Percentiles rank a stretch among this genome's conserved stretches.
phyloP scores from a whole-genome alignment of 2,113 vertebrate species.

The Peromyscus polionotus region DNA sequence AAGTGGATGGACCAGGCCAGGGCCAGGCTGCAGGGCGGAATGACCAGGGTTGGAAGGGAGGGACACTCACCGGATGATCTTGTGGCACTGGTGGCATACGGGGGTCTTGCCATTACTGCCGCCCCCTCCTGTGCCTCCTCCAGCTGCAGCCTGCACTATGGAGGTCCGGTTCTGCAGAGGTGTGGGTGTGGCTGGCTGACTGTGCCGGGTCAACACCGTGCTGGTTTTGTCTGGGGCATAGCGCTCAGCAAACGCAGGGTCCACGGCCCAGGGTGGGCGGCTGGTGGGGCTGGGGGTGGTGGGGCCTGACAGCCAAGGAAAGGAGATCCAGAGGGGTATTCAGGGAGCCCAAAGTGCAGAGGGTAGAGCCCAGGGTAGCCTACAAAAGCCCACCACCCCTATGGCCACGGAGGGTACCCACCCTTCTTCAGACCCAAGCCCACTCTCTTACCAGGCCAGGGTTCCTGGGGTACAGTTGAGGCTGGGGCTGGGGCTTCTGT shows the following conservation, averaged over 20 bases:
- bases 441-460: constrained; percentile 81
- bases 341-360: background rate
- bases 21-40: fast-evolving
- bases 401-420: background rate
- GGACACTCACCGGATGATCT: constrained; percentile 94
- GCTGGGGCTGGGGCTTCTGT: constrained; percentile 79
- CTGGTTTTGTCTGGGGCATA: constrained; percentile 97
- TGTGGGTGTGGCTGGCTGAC: constrained; percentile 94
- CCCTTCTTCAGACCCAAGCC: constrained; percentile 22
- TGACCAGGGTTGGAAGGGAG: background rate
- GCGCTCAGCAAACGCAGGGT: constrained; percentile 94
- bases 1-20: fast-evolving
- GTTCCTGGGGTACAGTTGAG: constrained; percentile 77
- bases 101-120: constrained; percentile 92
- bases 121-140: constrained; percentile 63
- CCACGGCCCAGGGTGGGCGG: constrained; percentile 97
- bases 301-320: constrained; percentile 76
- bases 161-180: constrained; percentile 98
- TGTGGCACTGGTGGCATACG: constrained; percentile 96
- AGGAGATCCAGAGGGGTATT: background rate
- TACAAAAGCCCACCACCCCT: background rate
- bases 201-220: constrained; percentile 96
- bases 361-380: background rate
- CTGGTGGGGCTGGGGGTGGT: constrained; percentile 87
- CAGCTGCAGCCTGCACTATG: constrained; percentile 95